Evolutionary conservation across 2,113 vertebrate genomes (phyloP).

Genomic region (Chelonoidis abingdonii): DNA sequence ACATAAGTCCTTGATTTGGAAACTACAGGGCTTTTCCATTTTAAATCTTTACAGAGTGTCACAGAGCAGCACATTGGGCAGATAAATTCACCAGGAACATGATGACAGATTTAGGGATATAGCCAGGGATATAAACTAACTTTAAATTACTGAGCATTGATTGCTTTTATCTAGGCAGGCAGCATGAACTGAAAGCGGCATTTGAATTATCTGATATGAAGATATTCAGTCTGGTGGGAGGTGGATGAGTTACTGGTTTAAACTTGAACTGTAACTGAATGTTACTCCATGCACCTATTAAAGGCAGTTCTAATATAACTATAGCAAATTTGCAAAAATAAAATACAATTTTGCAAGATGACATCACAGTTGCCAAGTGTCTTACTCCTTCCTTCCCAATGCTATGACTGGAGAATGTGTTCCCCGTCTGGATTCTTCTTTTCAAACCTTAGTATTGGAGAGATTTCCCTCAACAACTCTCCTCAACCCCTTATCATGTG

Average conservation of each 20-base stretch:
- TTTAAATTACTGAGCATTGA: not conserved
- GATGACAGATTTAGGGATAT: not conserved
- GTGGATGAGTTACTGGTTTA: not conserved
- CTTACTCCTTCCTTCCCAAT: rapidly evolving
- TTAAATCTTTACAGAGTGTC: not conserved
- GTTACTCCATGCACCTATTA: not conserved
- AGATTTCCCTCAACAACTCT: not conserved
- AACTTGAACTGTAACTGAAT: not conserved
- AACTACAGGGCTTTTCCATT: not conserved
- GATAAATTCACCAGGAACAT: not conserved
- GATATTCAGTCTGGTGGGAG: not conserved
- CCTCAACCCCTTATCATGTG: not conserved
- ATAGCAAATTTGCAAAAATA: not conserved
- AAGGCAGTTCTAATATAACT: not conserved
- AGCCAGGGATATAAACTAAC: not conserved
- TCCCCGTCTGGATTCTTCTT: not conserved
- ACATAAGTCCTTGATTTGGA: not conserved
- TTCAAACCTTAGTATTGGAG: not conserved
- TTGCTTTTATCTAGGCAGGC: not conserved
- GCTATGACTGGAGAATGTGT: not conserved
- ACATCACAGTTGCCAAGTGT: not conserved
- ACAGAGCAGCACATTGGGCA: not conserved
- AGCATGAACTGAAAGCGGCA: not conserved
- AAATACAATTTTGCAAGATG: not conserved
- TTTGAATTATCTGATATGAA: not conserved